Evolutionary conservation across 2,888 invertebrate species (phyloP), one percentile per base, ranked within the genome.

Genomic region (Schizotus pectinicornis): DNA sequence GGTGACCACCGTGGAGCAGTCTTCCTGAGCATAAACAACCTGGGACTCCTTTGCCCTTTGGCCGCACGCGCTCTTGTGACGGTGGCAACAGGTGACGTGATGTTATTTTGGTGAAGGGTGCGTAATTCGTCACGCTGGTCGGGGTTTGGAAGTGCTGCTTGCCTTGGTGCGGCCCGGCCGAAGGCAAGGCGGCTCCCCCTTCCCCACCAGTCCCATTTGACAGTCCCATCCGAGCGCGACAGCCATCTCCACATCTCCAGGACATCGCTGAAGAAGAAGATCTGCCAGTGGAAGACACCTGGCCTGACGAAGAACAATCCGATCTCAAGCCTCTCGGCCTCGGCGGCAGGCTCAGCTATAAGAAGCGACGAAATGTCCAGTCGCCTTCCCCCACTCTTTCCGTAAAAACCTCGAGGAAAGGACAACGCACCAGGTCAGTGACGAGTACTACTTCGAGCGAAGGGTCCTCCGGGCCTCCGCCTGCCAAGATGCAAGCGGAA

Each of bases 231-330:
- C 81, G 86, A 72, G 79, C 86, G 75, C 81, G 87, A 75, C 86
- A 89, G 81, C 86, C 89, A 67, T 88, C 90, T 48, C 88, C 90
- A 58, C 78, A 77, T 52, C 82, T 92, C 65, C 92, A 91, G 68
- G 92, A 92, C 71, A 92, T 92, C 65, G 89, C 90, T 76, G 92
- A 92, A 77, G 92, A 92, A 78, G 91, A 91, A 80, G 89, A 89
- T 76, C 6, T 64, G 51, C 65, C 67, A 38, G 68, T 69, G 43
- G 67, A 69, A 48, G 71, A 67, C 45, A 76, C 62, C 64, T 67
- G 63, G 73, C 82, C 81, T 79, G 83, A 83, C 37, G 77, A 83
- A 58, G 82, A 82, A 67, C 81, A 83, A 79, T 80, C 82, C 63
- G 31, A 67, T 8, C 65, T 74, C 11, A 69, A 83, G 82, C 63